These are phyloP conservation scores for Drosophila navojoa DNA, from an alignment of 1,140 invertebrate species.

Conservation along the genomic window DNA sequence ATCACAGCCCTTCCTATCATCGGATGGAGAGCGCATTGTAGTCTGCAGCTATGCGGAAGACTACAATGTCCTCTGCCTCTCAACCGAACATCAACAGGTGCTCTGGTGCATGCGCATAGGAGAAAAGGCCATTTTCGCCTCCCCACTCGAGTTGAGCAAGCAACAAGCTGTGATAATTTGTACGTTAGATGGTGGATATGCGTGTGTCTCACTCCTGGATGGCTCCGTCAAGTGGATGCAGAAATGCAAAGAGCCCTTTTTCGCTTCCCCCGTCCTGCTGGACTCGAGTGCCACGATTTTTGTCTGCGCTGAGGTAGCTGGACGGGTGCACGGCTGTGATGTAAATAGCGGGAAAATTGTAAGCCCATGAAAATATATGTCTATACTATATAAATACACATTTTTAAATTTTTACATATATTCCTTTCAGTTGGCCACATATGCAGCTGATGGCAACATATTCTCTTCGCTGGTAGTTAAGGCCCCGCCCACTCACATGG, in stretches of 20 bases:
- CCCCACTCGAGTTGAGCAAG: conserved; percentile 49
- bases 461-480: conserved; percentile 66
- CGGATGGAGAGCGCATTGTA: conserved; percentile 49
- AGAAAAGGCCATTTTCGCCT: conserved; percentile 63
- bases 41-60: conserved; percentile 75
- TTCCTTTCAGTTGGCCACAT: conserved; percentile 49
- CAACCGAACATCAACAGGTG: conserved; percentile 49
- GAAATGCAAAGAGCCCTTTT: conserved; percentile 66
- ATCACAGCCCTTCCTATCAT: conserved; percentile 76
- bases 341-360: conserved; percentile 59
- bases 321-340: conserved; percentile 63
- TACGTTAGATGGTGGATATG: conserved; percentile 67
- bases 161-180: conserved; percentile 63
- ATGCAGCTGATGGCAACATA: conserved; percentile 60
- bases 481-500: conserved; percentile 57
- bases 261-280: conserved; percentile 62
- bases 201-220: conserved; percentile 49
- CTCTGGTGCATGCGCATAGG: conserved; percentile 69
- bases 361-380: conserved; percentile 1
- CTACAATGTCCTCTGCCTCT: conserved; percentile 73
- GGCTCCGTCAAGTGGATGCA: conserved; percentile 63
- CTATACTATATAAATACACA: background rate
- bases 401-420: background rate
- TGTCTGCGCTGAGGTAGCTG: conserved; percentile 69
- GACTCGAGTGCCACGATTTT: conserved; percentile 46